phyloP scores from a whole-genome alignment of 2,797 vertebrate genomes.

The Catharus ustulatus region DNA sequence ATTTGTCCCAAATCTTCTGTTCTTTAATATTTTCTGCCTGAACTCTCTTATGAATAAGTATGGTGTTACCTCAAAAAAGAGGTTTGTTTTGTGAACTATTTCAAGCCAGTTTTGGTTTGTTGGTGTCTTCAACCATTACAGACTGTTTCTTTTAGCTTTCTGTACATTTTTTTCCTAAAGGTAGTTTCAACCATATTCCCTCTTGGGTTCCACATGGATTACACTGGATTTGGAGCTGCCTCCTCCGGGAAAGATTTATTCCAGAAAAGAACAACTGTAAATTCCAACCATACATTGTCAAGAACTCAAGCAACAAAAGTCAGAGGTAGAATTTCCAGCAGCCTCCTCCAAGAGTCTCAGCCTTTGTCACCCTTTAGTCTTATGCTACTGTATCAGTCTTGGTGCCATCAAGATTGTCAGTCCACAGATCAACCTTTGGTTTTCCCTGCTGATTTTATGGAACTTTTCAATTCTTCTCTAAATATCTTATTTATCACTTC shows the following conservation, averaged over 20 bases:
- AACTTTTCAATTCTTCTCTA: not conserved
- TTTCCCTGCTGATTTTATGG: not conserved
- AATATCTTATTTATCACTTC: not conserved
- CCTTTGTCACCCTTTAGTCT: not conserved
- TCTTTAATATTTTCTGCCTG: not conserved
- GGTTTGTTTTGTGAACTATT: not conserved
- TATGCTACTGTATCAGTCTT: not conserved
- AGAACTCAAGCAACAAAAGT: not conserved
- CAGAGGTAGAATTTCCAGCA: not conserved
- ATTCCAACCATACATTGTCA: not conserved
- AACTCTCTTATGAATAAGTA: not conserved
- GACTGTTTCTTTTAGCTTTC: not conserved
- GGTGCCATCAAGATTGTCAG: not conserved
- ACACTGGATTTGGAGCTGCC: not conserved
- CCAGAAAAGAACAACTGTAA: not conserved
- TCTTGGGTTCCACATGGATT: not conserved
- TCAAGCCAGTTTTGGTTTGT: not conserved
- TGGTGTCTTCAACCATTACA: not conserved
- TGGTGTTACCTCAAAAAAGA: not conserved
- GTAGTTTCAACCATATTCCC: not conserved
- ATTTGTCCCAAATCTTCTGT: not conserved
- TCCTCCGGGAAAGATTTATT: not conserved
- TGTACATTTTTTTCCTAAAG: not conserved
- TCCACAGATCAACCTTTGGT: not conserved
- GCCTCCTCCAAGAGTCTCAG: not conserved